A percentile compares a stretch with the other conserved stretches of the same genome.
Evolutionary conservation across 2,113 vertebrate species (phyloP).

Genomic region (Perca flavescens): DNA sequence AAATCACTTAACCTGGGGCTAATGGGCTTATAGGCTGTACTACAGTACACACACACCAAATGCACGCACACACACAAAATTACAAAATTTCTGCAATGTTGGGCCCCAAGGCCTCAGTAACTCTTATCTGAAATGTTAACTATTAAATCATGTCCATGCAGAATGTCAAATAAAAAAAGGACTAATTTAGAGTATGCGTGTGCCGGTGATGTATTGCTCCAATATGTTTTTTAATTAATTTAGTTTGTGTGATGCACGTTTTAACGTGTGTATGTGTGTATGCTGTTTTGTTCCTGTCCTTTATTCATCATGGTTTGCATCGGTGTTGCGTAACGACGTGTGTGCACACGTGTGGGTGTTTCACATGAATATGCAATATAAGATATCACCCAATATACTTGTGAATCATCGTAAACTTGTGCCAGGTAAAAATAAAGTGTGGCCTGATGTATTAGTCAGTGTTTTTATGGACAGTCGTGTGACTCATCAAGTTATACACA

Average conservation of each 20-base stretch:
- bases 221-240: slow-evolving; percentile 27
- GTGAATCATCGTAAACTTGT: slow-evolving; percentile 36
- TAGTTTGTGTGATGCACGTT: not conserved
- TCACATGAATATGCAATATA: slow-evolving; percentile 51
- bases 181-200: slow-evolving; percentile 41
- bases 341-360: slow-evolving; percentile 24
- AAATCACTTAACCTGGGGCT: slow-evolving; percentile 84
- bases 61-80: slow-evolving; percentile 25
- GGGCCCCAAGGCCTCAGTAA: slow-evolving; percentile 57
- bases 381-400: slow-evolving; percentile 24
- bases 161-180: slow-evolving; percentile 65
- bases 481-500: slow-evolving; percentile 61
- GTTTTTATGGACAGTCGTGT: slow-evolving; percentile 3
- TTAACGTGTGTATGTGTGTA: not conserved
- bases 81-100: slow-evolving; percentile 38
- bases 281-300: slow-evolving; percentile 23
- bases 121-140: slow-evolving; percentile 72
- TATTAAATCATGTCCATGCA: slow-evolving; percentile 61
- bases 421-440: not conserved
- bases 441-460: slow-evolving; percentile 18
- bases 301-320: slow-evolving; percentile 35
- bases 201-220: slow-evolving; percentile 25
- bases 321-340: slow-evolving; percentile 32
- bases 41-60: slow-evolving; percentile 50
- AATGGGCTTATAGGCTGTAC: slow-evolving; percentile 80